phyloP scores from a whole-genome alignment of 1,140 invertebrate species.

The Hyles vespertilio region DNA sequence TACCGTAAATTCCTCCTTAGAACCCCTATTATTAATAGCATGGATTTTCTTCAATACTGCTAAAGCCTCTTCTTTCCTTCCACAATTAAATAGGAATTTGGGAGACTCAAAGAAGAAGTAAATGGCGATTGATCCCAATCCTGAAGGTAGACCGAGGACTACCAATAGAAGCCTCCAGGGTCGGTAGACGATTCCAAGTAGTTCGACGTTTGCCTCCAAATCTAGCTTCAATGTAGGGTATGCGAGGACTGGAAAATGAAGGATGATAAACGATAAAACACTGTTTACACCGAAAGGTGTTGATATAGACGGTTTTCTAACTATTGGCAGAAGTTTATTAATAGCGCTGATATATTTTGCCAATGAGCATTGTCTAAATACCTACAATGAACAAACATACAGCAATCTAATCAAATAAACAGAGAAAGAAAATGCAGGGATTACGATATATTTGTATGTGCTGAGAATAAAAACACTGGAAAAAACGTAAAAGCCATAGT shows the following conservation, averaged over 20 bases:
- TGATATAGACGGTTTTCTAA: no score
- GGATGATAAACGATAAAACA: no score
- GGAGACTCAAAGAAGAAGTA: conserved; percentile 83
- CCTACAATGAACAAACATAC: no score
- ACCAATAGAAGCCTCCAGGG: conserved; percentile 83
- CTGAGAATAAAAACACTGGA: no score
- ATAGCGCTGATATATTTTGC: no score
- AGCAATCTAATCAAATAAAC: no score
- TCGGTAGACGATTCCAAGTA: conserved; percentile 67
- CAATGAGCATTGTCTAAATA: no score
- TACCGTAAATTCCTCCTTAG: conserved; percentile 47
- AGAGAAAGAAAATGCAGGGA: no score
- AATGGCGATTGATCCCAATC: conserved; percentile 77
- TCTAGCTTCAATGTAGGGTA: conserved; percentile 66
- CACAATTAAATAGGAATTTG: conserved; percentile 79
- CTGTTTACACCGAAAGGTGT: no score
- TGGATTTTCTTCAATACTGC: conserved; percentile 76
- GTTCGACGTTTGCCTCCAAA: conserved; percentile 48
- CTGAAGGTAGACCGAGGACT: conserved; percentile 78
- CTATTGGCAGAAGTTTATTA: no score
- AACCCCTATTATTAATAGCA: conserved; percentile 58
- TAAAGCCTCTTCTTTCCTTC: conserved; percentile 76
- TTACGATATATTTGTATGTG: no score
- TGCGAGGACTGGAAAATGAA: conserved; percentile 44
- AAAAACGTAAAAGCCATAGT: no score